Conservation (phyloP, 2,113 vertebrate species). For the Puma concolor region DNA sequence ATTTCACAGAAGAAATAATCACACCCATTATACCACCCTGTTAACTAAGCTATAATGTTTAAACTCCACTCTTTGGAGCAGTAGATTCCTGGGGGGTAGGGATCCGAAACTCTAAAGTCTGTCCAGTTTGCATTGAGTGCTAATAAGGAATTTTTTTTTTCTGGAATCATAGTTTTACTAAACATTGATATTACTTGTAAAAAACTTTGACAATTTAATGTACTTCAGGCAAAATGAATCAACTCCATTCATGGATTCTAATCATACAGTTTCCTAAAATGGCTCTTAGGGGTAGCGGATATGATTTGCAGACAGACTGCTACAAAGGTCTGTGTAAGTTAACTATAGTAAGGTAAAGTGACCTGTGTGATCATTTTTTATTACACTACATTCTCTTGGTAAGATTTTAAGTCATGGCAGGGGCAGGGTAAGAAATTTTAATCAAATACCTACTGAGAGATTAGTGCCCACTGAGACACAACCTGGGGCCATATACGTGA, state of each 20-base stretch:
- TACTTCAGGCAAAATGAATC: constrained; percentile 34
- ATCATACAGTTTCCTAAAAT: background rate
- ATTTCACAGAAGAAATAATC: background rate
- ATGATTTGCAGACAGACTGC: background rate
- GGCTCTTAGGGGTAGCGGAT: background rate
- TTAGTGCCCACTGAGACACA: background rate
- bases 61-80: background rate
- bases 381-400: background rate
- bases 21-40: background rate
- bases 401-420: background rate
- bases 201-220: constrained; percentile 1
- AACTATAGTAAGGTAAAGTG: background rate
- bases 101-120: background rate
- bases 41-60: constrained; percentile 19
- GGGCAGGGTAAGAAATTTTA: background rate
- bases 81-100: background rate
- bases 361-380: background rate
- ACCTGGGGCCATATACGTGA: background rate
- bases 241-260: background rate
- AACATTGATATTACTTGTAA: background rate
- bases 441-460: background rate
- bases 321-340: background rate
- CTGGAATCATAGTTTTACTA: background rate
- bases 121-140: background rate
- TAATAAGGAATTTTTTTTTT: background rate